Base-by-base conservation (phyloP, 2,113 vertebrate genomes). In the Desmodus rotundus region DNA sequence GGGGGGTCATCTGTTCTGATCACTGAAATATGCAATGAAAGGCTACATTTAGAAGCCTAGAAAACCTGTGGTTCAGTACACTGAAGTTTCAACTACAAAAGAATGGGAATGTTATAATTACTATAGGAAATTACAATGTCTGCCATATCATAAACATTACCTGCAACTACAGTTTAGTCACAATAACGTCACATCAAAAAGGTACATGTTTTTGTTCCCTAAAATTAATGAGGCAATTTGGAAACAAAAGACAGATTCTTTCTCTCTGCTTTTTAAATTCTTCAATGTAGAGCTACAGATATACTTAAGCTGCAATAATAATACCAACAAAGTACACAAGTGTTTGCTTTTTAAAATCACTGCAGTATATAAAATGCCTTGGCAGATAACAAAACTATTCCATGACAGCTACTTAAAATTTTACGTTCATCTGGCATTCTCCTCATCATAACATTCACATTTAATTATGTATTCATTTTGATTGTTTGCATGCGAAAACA, bases 221-320 rank as follows among this genome's bases (percentile, higher is more conserved):
- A 97, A 95, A 70, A 5, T 76, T 97, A 97, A 94, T 63, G 96
- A 98, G 95, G 97, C 96, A 96, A 93, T 94, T 95, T 95, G 95
- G 97, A 97, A 98, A 98, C 70, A 94, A 76, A 65, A 97, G 86
- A 96, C 87, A 95, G 84, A 93, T 72, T 56, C 81, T 12, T 41
- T 70, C 16, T 93, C 41, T 94, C 67, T 54, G 47, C 12, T 90
- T 92, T 47, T 96, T 45, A 67, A 91, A 95, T 92, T 95, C 33
- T 67, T 76, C 0, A 87, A 67, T 87, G 91, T 74, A 92, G 45
- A 93, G 85, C 84, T 95, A 24, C 81, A 92, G 17, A 93, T 93
- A 96, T 33, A 97, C n/a, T 82, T 87, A 82, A 94, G 65, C 56
- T 96, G 85, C 22, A 85, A 83, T 91, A 91, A 91, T 92, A 96